Percentiles rank a stretch among this genome's conserved stretches.
Conservation (phyloP, 1,140 invertebrate genomes). For the Drosophila sechellia region DNA sequence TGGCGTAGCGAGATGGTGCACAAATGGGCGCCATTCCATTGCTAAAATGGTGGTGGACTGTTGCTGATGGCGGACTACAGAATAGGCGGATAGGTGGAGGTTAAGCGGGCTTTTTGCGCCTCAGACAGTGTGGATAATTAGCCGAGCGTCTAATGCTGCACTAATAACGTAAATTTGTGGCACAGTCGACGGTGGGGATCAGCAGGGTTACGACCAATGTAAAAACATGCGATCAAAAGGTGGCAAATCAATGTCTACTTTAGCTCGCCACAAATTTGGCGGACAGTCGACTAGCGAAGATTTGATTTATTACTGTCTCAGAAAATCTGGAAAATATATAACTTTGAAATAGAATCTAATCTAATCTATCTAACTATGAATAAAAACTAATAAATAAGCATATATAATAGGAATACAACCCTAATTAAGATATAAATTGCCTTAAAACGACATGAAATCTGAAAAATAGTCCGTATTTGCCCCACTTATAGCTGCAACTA, state of each 20-base stretch:
- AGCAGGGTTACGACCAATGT: neutral
- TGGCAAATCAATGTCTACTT: constrained; percentile 31
- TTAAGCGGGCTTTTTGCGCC: constrained; percentile 50
- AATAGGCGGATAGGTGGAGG: constrained; percentile 37
- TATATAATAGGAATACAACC: too few species aligned
- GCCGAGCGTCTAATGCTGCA: constrained; percentile 72
- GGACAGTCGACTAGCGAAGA: neutral
- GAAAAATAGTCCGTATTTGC: constrained; percentile 1
- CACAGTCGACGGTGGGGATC: constrained; percentile 23
- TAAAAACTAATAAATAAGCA: too few species aligned
- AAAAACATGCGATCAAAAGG: constrained; percentile 3
- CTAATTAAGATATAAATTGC: too few species aligned
- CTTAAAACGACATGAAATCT: neutral
- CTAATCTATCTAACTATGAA: too few species aligned
- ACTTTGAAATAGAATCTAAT: too few species aligned
- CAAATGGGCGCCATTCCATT: constrained; percentile 44
- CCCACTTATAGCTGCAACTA: constrained; percentile 13
- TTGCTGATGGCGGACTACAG: constrained; percentile 34
- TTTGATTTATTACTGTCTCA: neutral
- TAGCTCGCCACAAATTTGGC: neutral
- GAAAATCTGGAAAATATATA: too few species aligned
- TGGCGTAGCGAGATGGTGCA: neutral
- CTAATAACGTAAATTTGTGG: constrained; percentile 82
- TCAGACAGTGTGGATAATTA: constrained; percentile 79
- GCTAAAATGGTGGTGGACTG: constrained; percentile 48